Evolutionary conservation across 35 echinoderm and acorn worm species (phyloP), one percentile per base, ranked within the genome.

Genomic region (Hemicentrotus pulcherrimus): DNA sequence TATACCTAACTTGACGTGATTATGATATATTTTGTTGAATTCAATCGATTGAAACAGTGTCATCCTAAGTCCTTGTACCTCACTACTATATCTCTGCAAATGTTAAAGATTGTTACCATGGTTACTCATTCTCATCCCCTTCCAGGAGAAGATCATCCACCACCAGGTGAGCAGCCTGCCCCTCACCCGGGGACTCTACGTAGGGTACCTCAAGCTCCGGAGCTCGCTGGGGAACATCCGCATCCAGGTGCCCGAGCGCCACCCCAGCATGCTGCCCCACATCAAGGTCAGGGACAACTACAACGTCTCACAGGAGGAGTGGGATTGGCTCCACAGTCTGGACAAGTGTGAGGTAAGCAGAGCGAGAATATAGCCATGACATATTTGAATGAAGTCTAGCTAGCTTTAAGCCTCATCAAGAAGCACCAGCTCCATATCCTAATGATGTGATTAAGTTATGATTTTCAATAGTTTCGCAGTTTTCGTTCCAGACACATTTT

Each of bases 151-250:
- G 92, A 96, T 99, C 88, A 86, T 99, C 24, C 96, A 98, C 95
- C 96, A 98, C 91, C 95, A 96, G 46, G 96, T 95, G 9, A 98
- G 96, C 78, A 78, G 89, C 59, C 91, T 94, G 32, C 95, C 96
- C 47, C 96, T 98, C 6, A 92, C 78, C 47, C 97, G 95, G 46
- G 98, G 98, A 14, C 92, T 99, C 32, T 99, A 99, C 92, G 46
- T 99, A 46, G 98, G 97, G 22, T 99, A 98, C 95, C 94, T 99
- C 88, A 97, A 96, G 91, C 86, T 99, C 15, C 86, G 98, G 47
- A 99, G 98, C 48, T 98, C 98, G 22, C 96, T 99, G 31, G 98
- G 98, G 70, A 98, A 95, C 32, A 99, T 99, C 94, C 95, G 98
- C 30, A 95, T 99, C 16, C 97, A 98, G 92, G 98, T 99, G 0